Evolutionary conservation across 2,797 vertebrate genomes (phyloP).

Genomic region (Sparidentex hasta): DNA sequence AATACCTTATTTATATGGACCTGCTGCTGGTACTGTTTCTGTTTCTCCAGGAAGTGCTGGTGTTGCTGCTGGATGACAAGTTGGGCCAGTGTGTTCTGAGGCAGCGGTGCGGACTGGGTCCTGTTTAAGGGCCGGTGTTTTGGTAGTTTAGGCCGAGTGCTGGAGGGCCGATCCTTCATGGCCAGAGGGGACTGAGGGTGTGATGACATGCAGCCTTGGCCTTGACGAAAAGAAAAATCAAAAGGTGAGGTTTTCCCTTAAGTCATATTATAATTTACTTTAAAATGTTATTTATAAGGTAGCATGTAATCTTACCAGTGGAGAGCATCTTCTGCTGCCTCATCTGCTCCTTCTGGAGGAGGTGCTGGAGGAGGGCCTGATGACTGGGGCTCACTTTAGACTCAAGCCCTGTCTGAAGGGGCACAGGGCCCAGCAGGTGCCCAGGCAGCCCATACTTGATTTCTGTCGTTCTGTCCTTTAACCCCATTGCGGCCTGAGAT

Average conservation of each 20-base stretch:
- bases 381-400: slow-evolving; percentile 96
- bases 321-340: slow-evolving; percentile 96
- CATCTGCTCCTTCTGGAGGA: slow-evolving; percentile 97
- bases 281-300: background rate
- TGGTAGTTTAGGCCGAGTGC: slow-evolving; percentile 92
- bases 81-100: slow-evolving; percentile 97
- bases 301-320: slow-evolving; percentile 85
- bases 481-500: slow-evolving; percentile 89
- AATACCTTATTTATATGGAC: slow-evolving; percentile 98
- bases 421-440: slow-evolving; percentile 89
- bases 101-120: slow-evolving; percentile 97
- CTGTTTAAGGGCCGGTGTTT: slow-evolving; percentile 96
- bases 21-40: slow-evolving; percentile 99
- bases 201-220: slow-evolving; percentile 89
- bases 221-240: slow-evolving; percentile 52
- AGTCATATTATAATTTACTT: background rate
- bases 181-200: slow-evolving; percentile 94
- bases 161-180: slow-evolving; percentile 91
- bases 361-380: slow-evolving; percentile 97
- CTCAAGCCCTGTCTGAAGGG: slow-evolving; percentile 90
- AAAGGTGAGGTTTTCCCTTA: background rate
- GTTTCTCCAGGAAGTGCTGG: slow-evolving; percentile 98
- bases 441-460: slow-evolving; percentile 90
- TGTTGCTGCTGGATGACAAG: slow-evolving; percentile 99
- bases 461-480: slow-evolving; percentile 93